Evolutionary conservation across 1,140 invertebrate species (phyloP), one percentile per base, ranked within the genome.

Genomic region (Zophobas atratus): DNA sequence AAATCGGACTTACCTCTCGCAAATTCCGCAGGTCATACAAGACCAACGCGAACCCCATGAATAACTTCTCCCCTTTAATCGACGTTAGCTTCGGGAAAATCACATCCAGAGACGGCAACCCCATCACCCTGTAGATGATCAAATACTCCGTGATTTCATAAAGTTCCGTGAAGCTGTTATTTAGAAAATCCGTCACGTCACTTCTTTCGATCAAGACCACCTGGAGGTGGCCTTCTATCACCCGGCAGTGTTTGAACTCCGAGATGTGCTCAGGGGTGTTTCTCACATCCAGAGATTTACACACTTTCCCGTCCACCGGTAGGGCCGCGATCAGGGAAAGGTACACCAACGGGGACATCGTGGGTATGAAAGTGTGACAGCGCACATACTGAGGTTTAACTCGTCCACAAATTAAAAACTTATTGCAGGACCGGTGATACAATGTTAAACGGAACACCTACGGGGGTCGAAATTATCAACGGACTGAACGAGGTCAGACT

Each of bases 21-120:
- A 82, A 35, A 71, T 86, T 74, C 46, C 86, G 75, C 89, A 93
- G 92, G 82, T 94, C 94, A 87, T 93, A 97, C 4, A 95, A 90
- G 60, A 98, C 92, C n/a, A 99, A 87, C n/a, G 97, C 95, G 86
- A 95, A 98, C 86, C 96, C 94, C 83, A 93, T 91, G 82, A 97
- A 93, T 5, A 98, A 88, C 51, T 91, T 90, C 79, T 94, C 90
- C 39, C 98, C 98, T 39, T 97, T 90, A 77, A 99, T 98, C 33
- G 99, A 93, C 8, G 93, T 88, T 81, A 99, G 88, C 88, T 99
- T 99, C 4, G 98, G 98, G 87, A 99, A 99, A 33, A 99, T 88
- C 79, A 92, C 88, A 4, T 92, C 91, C 20, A 99, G 87, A 67
- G 94, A 94, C 48, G 89, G 89, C 32, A 99, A 87, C 39, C 94